These are phyloP conservation scores for Paguma larvata DNA, from an alignment of 2,797 vertebrate species.

Conservation along the genomic window DNA sequence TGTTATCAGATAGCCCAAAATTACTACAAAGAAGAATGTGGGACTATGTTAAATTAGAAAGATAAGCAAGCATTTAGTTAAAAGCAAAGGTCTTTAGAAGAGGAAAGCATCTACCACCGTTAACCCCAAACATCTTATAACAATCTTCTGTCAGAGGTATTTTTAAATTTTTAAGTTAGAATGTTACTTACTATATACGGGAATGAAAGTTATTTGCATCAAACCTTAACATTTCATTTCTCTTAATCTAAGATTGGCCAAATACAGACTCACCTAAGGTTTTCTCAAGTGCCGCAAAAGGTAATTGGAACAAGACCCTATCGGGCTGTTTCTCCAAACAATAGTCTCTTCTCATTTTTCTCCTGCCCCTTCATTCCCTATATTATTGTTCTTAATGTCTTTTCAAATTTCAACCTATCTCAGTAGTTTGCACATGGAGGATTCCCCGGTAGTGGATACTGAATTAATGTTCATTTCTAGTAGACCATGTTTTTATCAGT, in stretches of 20 bases:
- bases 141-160: slow-evolving; percentile 85
- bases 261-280: neutral
- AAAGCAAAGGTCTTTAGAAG: slow-evolving; percentile 91
- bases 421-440: neutral
- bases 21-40: slow-evolving; percentile 92
- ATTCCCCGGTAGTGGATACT: neutral
- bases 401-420: neutral
- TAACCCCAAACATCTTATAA: slow-evolving; percentile 87
- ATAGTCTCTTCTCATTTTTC: neutral
- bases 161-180: slow-evolving; percentile 74
- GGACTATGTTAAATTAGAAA: slow-evolving; percentile 92
- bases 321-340: neutral
- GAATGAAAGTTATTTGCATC: slow-evolving; percentile 73
- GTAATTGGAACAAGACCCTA: neutral
- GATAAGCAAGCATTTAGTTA: slow-evolving; percentile 93
- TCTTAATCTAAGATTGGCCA: slow-evolving; percentile 70
- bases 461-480: neutral
- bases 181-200: slow-evolving; percentile 63
- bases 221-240: slow-evolving; percentile 46
- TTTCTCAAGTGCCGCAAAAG: slow-evolving; percentile 70
- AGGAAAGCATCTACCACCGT: slow-evolving; percentile 87
- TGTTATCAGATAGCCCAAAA: slow-evolving; percentile 93
- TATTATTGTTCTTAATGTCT: neutral
- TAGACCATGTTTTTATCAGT: neutral
- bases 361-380: neutral